Base-by-base conservation (phyloP, 23 tunicate genomes). In the Diplosoma virens region DNA sequence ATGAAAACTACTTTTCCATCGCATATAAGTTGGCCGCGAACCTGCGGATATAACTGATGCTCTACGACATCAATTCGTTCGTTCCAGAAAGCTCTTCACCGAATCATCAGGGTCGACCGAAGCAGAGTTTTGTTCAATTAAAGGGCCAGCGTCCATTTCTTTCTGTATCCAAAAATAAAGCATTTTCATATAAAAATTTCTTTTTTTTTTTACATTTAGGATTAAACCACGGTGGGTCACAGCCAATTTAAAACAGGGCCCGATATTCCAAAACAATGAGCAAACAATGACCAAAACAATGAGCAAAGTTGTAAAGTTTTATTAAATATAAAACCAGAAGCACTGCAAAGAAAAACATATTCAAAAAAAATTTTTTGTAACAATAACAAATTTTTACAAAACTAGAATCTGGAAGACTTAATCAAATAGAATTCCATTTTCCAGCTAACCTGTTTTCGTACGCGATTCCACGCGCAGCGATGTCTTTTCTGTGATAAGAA, bases 131-230 rank as follows among this genome's bases (percentile, higher is more conserved):
- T 89, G 96, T 3, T 79, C 76, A 0, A 89, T 47, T 18, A 89
- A 71, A 1, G 88, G 85, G 0, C 96, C 96, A 17, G 56, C 84
- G 71, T 89, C 96, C 89, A 89, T 72, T 36, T 89, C 81, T 71
- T 89, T 61, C 90, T 84, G 56, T 3, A 37, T 27, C 6, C 24
- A 25, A 55, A 22, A 11, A 41, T 7, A 41, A 41, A 41, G 50
- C 50, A 41, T 14, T 41, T 41, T 41, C 14, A 41, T 14, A 7
- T 7, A 41, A 41, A 41, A 7, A 14, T 41, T 41, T 41, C 14
- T 14, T n/a, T n/a, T n/a, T n/a, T n/a, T n/a, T n/a, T n/a, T n/a
- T n/a, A n/a, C n/a, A n/a, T n/a, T n/a, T n/a, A n/a, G n/a, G n/a
- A n/a, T n/a, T n/a, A n/a, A n/a, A n/a, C n/a, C n/a, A n/a, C n/a